Evolutionary conservation across 2,113 vertebrate genomes (phyloP), one percentile per base, ranked within the genome.

Genomic region (Dipodomys ordii): DNA sequence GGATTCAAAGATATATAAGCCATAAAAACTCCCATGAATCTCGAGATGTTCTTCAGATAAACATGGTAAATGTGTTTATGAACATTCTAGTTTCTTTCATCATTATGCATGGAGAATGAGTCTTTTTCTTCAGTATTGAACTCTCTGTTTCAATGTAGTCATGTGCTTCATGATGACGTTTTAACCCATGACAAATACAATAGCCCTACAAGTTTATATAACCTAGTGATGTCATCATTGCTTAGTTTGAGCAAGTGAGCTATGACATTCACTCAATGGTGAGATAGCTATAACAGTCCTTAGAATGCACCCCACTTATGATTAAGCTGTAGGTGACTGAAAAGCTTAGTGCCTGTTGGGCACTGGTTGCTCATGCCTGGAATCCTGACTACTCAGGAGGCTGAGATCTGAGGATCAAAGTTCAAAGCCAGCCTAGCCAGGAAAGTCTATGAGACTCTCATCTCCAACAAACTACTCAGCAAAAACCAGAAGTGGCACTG

Each of bases 21-120:
- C 65, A 64, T 82, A 71, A 64, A 79, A 87, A 74, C 68, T 80
- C 28, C 62, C 18, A 49, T 4, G 27, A 84, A 23, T 78, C 22
- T 88, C 77, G 53, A 57, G 53, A 73, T 93, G 57, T 72, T 92
- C 93, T 94, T 91, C 72, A 93, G 81, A 88, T 91, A 80, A 88
- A 32, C 18, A 22, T 49, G 81, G 39, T 46, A 91, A 82, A 81
- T 87, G 8, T 39, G 73, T 77, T 95, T 76, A 57, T 88, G 73
- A 78, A 78, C 20, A 87, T 67, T 87, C 81, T 77, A 39, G 12
- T 87, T 80, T 94, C 49, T 69, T 77, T 90, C 30, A 80, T 78
- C 19, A 64, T 85, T 68, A 64, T 28, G 67, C 30, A 53, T 53
- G 22, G 32, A 77, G 88, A 90, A 46, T 19, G 60, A 83, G 22